Conservation (phyloP, 2,113 vertebrate genomes). For the Sceloporus undulatus region DNA sequence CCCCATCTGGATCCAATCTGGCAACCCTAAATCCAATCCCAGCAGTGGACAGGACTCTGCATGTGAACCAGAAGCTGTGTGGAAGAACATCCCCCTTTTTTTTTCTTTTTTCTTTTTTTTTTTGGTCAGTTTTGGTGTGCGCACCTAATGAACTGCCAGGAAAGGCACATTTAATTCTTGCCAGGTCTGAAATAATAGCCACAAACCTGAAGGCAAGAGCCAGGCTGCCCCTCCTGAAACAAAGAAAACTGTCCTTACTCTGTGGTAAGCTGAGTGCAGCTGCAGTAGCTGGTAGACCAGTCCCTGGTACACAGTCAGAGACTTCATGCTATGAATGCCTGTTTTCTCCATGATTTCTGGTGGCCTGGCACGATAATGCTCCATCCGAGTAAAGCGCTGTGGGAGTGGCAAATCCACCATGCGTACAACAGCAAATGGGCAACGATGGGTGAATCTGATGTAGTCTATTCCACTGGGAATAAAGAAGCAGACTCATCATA, state of each 20-base stretch:
- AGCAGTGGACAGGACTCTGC: too few relatives aligned
- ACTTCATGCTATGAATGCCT: constrained; percentile 55
- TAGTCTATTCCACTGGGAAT: not conserved
- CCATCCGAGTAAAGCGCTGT: constrained; percentile 62
- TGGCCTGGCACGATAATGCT: constrained; percentile 57
- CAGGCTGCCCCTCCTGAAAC: not conserved
- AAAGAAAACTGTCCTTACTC: constrained; percentile 43
- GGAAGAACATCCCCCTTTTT: too few relatives aligned
- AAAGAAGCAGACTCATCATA: too few relatives aligned
- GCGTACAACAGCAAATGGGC: constrained; percentile 57
- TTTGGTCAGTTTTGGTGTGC: too few relatives aligned
- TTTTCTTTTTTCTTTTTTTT: too few relatives aligned
- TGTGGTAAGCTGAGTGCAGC: constrained; percentile 70
- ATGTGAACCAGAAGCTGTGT: too few relatives aligned
- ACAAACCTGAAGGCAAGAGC: too few relatives aligned
- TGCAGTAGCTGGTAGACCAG: constrained; percentile 72
- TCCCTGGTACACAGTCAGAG: constrained; percentile 70
- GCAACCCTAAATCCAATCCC: too few relatives aligned
- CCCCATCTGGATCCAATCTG: too few relatives aligned
- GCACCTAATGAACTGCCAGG: too few relatives aligned
- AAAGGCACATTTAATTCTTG: too few relatives aligned
- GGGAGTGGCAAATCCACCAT: constrained; percentile 37
- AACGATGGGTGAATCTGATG: constrained; percentile 43
- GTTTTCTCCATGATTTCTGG: constrained; percentile 35
- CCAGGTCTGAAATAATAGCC: too few relatives aligned